Conservation (phyloP, 1,140 invertebrate species). For the Drosophila insularis region DNA sequence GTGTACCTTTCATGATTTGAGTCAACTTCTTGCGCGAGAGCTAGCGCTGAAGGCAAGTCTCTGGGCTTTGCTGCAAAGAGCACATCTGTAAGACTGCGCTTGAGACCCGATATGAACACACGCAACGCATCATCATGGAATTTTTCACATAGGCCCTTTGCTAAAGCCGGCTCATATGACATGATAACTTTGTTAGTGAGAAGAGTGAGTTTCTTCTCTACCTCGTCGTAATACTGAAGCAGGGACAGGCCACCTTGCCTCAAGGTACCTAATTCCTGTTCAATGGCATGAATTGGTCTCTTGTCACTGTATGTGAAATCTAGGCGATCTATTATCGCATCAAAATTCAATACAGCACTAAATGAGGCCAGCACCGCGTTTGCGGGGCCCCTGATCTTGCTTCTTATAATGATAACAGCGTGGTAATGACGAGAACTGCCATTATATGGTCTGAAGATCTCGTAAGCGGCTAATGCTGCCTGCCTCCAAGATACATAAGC, state of each 20-base stretch:
- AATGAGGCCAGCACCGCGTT: too few species aligned
- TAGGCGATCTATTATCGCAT: slow-evolving; percentile 13
- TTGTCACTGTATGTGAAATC: slow-evolving; percentile 28
- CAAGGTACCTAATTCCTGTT: slow-evolving; percentile 22
- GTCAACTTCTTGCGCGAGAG: slow-evolving; percentile 22
- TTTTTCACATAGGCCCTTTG: background rate
- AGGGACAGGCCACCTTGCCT: slow-evolving; percentile 1
- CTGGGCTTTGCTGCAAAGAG: too few species aligned
- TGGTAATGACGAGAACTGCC: too few species aligned
- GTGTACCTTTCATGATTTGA: slow-evolving; percentile 7
- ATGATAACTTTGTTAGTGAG: slow-evolving; percentile 41
- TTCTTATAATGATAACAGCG: too few species aligned
- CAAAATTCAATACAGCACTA: too few species aligned
- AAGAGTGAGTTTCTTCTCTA: slow-evolving; percentile 30
- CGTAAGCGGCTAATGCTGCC: slow-evolving; percentile 18
- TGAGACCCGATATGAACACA: too few species aligned
- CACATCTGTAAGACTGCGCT: too few species aligned
- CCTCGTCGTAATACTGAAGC: slow-evolving; percentile 39
- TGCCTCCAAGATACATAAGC: slow-evolving; percentile 30
- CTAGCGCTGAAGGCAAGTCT: too few species aligned
- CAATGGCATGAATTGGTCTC: slow-evolving; percentile 20
- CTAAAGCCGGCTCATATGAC: slow-evolving; percentile 19
- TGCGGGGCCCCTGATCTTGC: too few species aligned
- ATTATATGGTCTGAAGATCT: background rate
- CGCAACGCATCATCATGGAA: too few species aligned